Base-by-base conservation (phyloP, 2,888 invertebrate species). In the Zele albiditarsus region DNA sequence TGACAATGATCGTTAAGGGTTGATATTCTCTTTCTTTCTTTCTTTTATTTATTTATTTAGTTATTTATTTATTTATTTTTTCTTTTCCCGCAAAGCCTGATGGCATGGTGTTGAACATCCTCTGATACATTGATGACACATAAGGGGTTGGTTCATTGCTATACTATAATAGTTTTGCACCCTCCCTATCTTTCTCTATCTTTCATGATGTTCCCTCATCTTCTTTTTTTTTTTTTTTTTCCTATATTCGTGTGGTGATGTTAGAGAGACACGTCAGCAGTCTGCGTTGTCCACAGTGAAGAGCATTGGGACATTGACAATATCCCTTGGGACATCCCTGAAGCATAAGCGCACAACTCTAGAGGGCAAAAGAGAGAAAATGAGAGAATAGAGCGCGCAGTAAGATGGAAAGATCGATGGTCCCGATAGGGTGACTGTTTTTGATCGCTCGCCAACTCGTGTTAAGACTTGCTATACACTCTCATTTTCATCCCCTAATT, bases 381-480 rank as follows among this genome's bases (percentile, higher is more conserved):
- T n/a, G 46, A 46, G 46, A 46, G 46, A 46, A 46, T 46, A n/a
- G 46, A 46, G 16, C 46, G 53, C 53, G 65, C 79, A 77, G 72
- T 79, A 78, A 78, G 77, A 78, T 76, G 78, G 77, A 79, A 79
- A 80, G 77, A 78, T 77, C 78, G 77, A 75, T 70, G 76, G 74
- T 77, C 71, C 73, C 62, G 75, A 74, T 78, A 78, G 76, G 71
- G 46, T 68, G 33, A 73, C 58, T 78, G 80, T 82, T 86, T 86
- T 84, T 84, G 83, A 86, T 85, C 84, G 82, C 80, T 82, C 81
- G 83, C 82, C 82, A 81, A 80, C 38, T 85, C 82, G 82, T 76
- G 81, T 84, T 81, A 82, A 80, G 73, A 74, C 75, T 75, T 53
- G 8, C 53, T 23, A n/a, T n/a, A 53, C 20, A 20, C 53, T 20